Evolutionary conservation across 37 sponge, comb jelly and placozoan species (phyloP), one percentile per base, ranked within the genome.

Genomic region (Beroe forskalii): DNA sequence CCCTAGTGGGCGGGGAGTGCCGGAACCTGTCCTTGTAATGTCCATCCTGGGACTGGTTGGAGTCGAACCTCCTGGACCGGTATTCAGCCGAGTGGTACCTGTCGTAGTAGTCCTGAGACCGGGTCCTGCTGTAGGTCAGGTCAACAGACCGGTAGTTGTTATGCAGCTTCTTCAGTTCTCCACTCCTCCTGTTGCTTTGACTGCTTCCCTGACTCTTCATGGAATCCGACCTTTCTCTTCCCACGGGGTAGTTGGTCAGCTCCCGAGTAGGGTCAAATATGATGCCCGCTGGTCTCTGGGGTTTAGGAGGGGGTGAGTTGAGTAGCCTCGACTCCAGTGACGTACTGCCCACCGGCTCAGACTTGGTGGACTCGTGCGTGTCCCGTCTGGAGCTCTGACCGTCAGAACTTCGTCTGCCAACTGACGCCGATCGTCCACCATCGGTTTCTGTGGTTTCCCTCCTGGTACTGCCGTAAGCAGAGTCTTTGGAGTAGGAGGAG

Each of bases 71-170:
- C 17, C 38, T 32, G 9, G 72, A 69, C 39, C 72, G 36, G 72
- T 36, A 69, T 17, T 69, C 72, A 1, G 72, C 32, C 19, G 72
- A 69, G 17, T 69, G 28, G 72, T 69, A 69, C 72, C 72, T 27
- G 72, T 69, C 72, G 72, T 36, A 69, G 86, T 80, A 80, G 86
- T 80, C 86, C 1, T 80, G 44, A 27, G 86, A 80, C 4, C 86
- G 43, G 86, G 86, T 42, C 20, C 86, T 80, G 86, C 35, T 80
- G 25, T 35, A 4, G 2, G 86, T 28, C 30, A 80, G 86, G 22
- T 80, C 86, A 3, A 80, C 86, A 20, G 86, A 80, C 14, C 55
- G 43, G 86, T 80, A 80, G 48, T 43, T 80, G 55, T 38, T 80
- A 48, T 80, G 86, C 31, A 80, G 37, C 27, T 44, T 41, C 44